Conservation (phyloP, 2,797 vertebrate genomes). For the Helicolenus hilgendorfi region DNA sequence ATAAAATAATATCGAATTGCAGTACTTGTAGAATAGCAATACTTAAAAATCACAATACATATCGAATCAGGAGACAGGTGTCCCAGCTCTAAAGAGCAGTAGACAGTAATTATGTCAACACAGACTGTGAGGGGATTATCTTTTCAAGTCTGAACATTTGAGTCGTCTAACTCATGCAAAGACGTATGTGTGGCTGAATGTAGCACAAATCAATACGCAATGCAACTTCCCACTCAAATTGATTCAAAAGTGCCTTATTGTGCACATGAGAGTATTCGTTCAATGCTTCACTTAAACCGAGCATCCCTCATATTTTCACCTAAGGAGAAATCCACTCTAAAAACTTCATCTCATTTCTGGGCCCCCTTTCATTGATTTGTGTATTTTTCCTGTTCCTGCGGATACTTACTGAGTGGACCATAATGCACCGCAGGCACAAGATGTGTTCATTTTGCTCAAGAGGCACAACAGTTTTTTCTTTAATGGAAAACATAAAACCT, state of each 20-base stretch:
- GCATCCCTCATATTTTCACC: conserved; percentile 17
- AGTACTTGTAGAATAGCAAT: too few relatives aligned
- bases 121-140: not conserved
- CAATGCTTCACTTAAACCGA: conserved; percentile 7
- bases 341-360: conserved; percentile 27
- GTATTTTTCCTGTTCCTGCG: conserved; percentile 23
- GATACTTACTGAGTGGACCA: conserved; percentile 7
- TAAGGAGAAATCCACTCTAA: conserved; percentile 25
- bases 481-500: conserved; percentile 31
- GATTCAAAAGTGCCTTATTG: conserved; percentile 26
- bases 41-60: too few relatives aligned
- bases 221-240: conserved; percentile 34
- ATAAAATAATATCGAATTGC: too few relatives aligned
- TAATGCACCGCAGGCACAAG: conserved; percentile 19
- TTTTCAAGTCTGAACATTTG: not conserved
- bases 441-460: conserved; percentile 15
- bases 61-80: not conserved
- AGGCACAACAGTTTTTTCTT: not conserved
- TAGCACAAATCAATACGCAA: conserved; percentile 30
- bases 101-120: not conserved
- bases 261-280: conserved; percentile 21
- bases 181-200: not conserved
- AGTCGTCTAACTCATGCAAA: not conserved
- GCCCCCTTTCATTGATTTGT: conserved; percentile 33
- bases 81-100: too few relatives aligned